phyloP scores from a whole-genome alignment of 2,888 invertebrate genomes.

The Clepsis dumicolana region DNA sequence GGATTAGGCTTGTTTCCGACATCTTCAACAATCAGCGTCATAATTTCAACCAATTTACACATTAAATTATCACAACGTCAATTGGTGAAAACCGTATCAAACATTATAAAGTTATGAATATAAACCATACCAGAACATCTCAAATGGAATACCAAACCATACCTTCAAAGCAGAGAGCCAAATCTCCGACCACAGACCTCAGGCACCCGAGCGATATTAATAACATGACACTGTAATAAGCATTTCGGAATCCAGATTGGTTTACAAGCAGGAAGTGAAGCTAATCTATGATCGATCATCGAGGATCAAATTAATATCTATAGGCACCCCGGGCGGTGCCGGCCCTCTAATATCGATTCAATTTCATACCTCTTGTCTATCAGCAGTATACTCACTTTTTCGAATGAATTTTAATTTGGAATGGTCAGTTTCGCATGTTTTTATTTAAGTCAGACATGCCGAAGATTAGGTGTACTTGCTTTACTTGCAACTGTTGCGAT shows the following conservation, averaged over 20 bases:
- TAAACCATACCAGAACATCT: background rate
- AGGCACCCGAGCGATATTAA: constrained; percentile 23
- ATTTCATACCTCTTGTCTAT: constrained; percentile 31
- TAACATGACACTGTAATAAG: constrained; percentile 32
- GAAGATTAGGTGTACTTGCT: too few relatives aligned
- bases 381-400: constrained; percentile 19
- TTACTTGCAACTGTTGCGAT: too few relatives aligned
- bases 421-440: constrained; percentile 6
- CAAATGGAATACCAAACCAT: background rate
- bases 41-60: too few relatives aligned
- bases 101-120: background rate
- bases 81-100: too few relatives aligned
- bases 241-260: constrained; percentile 41
- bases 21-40: too few relatives aligned
- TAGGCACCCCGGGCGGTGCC: constrained; percentile 33
- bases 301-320: constrained; percentile 37
- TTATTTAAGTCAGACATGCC: background rate
- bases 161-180: constrained; percentile 2
- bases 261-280: constrained; percentile 41
- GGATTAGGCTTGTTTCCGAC: too few relatives aligned
- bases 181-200: background rate
- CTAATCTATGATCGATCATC: constrained; percentile 41
- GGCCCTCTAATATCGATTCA: constrained; percentile 32
- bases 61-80: background rate
- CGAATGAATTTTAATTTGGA: constrained; percentile 17